Conservation (phyloP, 1,140 invertebrate species). For the Calosoma granatense region DNA sequence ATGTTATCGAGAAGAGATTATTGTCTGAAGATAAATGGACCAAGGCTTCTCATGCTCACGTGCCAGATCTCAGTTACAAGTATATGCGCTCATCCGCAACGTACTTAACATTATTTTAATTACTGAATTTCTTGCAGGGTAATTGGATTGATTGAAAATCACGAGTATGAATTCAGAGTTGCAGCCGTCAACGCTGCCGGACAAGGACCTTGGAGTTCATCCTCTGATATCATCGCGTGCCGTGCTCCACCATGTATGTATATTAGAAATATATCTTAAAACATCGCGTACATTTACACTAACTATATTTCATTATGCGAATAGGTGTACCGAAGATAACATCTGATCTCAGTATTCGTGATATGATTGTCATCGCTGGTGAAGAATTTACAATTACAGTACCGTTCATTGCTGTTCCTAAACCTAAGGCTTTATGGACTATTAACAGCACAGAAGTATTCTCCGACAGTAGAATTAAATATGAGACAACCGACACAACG, state of each 20-base stretch:
- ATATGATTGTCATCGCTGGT: conserved; percentile 91
- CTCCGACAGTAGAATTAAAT: conserved; percentile 72
- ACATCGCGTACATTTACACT: conserved; percentile 14
- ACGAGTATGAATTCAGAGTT: conserved; percentile 96
- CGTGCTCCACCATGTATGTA: conserved; percentile 60
- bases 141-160: conserved; percentile 83
- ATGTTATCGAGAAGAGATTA: conserved; percentile 85
- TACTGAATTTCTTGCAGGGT: conserved; percentile 43
- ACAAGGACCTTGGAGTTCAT: conserved; percentile 82
- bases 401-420: conserved; percentile 82
- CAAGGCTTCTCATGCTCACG: conserved; percentile 71
- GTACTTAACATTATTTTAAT: too few relatives aligned
- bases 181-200: conserved; percentile 93
- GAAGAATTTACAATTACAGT: conserved; percentile 94
- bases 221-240: conserved; percentile 83
- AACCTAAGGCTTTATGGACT: conserved; percentile 78
- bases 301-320: conserved; percentile 21
- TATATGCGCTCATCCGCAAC: too few relatives aligned
- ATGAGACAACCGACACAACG: conserved; percentile 71
- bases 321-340: conserved; percentile 79
- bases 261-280: conserved; percentile 28
- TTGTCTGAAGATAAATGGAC: conserved; percentile 86
- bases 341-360: conserved; percentile 81
- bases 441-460: conserved; percentile 78
- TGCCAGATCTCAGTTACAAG: conserved; percentile 69